Base-by-base conservation (phyloP, 2,797 vertebrate species). In the Adelosebastes latens region DNA sequence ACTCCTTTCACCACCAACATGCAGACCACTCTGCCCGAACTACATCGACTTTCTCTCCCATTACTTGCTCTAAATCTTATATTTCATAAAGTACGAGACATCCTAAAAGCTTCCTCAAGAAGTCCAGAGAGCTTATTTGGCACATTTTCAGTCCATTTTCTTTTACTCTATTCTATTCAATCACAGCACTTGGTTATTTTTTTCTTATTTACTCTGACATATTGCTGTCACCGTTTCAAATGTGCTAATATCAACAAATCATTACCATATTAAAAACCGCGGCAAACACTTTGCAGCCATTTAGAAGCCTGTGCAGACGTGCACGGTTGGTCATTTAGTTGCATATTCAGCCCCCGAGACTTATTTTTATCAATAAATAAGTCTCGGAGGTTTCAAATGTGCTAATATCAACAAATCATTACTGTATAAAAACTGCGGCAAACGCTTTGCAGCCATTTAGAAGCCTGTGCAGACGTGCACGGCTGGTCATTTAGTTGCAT, bases 1-100 rank as follows among this genome's bases (percentile, higher is more conserved):
- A 56, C 24, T 79, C 31, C 22, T 75, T 60, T 70, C 73, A 68
- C 63, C 65, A 73, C 18, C 46, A 76, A 31, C 74, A 66, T 63
- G 81, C 72, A 78, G 52, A 52, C 42, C 74, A 53, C 31, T 80
- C 72, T 69, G 13, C 32, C 58, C 3, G 3, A 32, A 42, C 63
- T 25, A 53, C 67, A 39, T 82, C 52, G 79, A 70, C 39, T 52
- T 72, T 77, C 58, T 74, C 14, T 77, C 82, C 16, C 55, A 83
- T 72, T 42, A 61, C 62, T 69, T 34, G 4, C 39, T 34, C 34
- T 74, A 66, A 81, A 73, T 58, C 60, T 75, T 36, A 0, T 34
- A 62, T 55, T 85, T 72, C 11, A 42, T 8, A 72, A 80, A 83
- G 67, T 52, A 18, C 56, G 27, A 80, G 67, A 73, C 12, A 8